Evolutionary conservation across 2,888 invertebrate genomes (phyloP).

Genomic region (Cheilosia vernalis): DNA sequence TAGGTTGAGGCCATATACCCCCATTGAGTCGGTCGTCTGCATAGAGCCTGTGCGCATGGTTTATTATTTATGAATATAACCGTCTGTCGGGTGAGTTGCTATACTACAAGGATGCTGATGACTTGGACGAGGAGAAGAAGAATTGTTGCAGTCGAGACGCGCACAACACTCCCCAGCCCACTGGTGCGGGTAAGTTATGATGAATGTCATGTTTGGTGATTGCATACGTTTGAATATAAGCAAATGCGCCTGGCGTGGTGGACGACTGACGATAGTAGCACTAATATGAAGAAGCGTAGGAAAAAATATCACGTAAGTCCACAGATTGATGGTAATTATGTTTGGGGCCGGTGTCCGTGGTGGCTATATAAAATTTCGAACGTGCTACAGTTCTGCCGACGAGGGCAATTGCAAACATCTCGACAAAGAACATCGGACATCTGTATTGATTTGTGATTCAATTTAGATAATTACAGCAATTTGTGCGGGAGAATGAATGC

Average conservation of each 20-base stretch:
- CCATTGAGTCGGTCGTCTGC: conserved; percentile 42
- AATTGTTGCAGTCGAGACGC: not conserved
- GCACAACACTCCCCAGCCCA: not conserved
- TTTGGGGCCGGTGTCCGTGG: conserved; percentile 43
- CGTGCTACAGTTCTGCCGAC: conserved; percentile 41
- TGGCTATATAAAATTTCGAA: conserved; percentile 43
- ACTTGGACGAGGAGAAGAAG: not conserved
- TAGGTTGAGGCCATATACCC: conserved; percentile 78
- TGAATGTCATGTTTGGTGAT: conserved; percentile 75
- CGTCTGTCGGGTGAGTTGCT: conserved; percentile 59
- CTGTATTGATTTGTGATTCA: conserved; percentile 73
- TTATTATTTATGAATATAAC: conserved; percentile 75
- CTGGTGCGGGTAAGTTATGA: conserved; percentile 67
- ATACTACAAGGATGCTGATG: conserved; percentile 13
- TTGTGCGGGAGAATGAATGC: conserved; percentile 36
- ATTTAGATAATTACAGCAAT: conserved; percentile 71
- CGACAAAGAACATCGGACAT: conserved; percentile 45
- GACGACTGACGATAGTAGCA: conserved; percentile 56
- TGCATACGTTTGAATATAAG: conserved; percentile 70
- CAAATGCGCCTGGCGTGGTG: conserved; percentile 50
- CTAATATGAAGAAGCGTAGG: conserved; percentile 61
- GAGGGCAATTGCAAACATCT: conserved; percentile 42
- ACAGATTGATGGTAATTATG: conserved; percentile 75
- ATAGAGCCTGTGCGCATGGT: conserved; percentile 65
- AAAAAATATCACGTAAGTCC: conserved; percentile 72